A percentile compares a stretch with the other conserved stretches of the same genome.
phyloP scores from a whole-genome alignment of 2,888 invertebrate genomes.

The Ganaspis brasiliensis region DNA sequence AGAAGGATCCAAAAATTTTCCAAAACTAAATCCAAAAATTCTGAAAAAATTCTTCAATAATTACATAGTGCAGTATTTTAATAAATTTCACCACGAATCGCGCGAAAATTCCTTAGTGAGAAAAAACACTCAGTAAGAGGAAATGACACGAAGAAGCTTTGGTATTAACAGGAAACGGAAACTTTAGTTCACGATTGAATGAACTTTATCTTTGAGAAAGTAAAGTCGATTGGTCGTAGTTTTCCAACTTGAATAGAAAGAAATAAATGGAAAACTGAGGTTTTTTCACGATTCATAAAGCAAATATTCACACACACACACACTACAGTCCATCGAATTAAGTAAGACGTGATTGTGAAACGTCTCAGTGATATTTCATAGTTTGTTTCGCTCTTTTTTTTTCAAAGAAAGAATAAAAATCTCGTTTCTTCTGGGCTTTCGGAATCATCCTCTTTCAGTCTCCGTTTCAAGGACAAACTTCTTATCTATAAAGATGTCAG shows the following conservation, averaged over 20 bases:
- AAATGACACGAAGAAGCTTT: conserved; percentile 30
- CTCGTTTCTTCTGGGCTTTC: neutral
- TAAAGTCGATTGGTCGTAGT: neutral
- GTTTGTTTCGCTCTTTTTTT: neutral
- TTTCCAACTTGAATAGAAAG: neutral
- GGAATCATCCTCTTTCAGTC: neutral
- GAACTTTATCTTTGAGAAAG: conserved; percentile 8
- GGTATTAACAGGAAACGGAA: conserved; percentile 9
- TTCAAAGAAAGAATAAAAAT: too few species aligned
- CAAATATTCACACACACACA: neutral
- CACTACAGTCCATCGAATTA: too few species aligned
- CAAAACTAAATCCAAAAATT: too few species aligned
- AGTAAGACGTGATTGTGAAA: neutral
- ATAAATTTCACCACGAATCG: too few species aligned
- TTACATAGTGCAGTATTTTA: too few species aligned
- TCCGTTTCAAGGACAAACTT: conserved; percentile 7
- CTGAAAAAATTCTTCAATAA: too few species aligned
- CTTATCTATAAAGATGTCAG: conserved; percentile 11
- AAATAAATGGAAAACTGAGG: neutral
- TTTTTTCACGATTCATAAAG: neutral
- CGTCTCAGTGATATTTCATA: conserved; percentile 7
- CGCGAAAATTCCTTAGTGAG: too few species aligned
- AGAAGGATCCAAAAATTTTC: too few species aligned
- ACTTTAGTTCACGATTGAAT: conserved; percentile 18
- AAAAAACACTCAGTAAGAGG: conserved; percentile 17